phyloP scores from a whole-genome alignment of 2,113 vertebrate species.

The Hyaena hyaena region DNA sequence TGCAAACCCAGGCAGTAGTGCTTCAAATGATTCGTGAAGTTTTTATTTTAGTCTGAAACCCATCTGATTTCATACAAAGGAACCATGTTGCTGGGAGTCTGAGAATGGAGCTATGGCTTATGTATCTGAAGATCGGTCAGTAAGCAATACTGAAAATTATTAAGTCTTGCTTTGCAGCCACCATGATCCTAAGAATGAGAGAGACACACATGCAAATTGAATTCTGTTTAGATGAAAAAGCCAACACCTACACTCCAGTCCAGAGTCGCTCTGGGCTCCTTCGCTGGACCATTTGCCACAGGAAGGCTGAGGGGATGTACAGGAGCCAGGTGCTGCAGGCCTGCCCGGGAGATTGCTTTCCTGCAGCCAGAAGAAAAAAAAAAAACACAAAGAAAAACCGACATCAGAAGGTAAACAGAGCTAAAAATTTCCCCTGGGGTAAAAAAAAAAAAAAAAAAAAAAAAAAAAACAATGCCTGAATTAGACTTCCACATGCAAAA shows the following conservation, averaged over 20 bases:
- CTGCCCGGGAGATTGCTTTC: conserved; percentile 99
- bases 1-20: background rate
- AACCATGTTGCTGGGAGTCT: background rate
- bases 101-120: background rate
- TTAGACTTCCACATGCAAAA: background rate
- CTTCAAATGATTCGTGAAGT: background rate
- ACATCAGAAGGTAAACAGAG: conserved; percentile 69
- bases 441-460: background rate
- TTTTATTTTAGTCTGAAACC: background rate
- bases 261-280: conserved; percentile 92
- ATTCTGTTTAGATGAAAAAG: background rate
- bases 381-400: conserved; percentile 65
- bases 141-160: background rate
- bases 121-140: background rate
- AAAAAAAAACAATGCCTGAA: conserved; percentile 27
- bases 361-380: conserved; percentile 85
- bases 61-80: background rate
- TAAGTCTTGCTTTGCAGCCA: background rate
- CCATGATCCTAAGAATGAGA: background rate
- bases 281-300: conserved; percentile 95
- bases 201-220: background rate
- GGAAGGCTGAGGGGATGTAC: conserved; percentile 89
- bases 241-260: conserved; percentile 96
- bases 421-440: conserved; percentile 48
- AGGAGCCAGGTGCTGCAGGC: conserved; percentile 96